phyloP scores from a whole-genome alignment of 2,888 invertebrate species.

The Ornithoptera alexandrae region DNA sequence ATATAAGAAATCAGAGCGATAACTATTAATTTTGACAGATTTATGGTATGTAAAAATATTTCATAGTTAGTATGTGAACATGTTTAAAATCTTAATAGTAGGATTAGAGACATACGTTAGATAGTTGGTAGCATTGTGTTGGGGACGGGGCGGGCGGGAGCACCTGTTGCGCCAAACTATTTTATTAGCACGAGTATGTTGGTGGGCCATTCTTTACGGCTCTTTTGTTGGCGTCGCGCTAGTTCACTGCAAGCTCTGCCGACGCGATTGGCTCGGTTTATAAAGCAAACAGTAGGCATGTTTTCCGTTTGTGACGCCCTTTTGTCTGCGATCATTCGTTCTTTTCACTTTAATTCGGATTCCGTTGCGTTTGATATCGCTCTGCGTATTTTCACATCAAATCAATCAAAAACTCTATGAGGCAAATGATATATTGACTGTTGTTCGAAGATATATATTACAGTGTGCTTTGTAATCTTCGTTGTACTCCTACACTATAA shows the following conservation, averaged over 20 bases:
- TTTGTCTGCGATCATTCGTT: conserved; percentile 45
- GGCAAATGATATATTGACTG: no score
- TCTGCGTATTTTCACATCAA: conserved; percentile 18
- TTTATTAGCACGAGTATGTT: conserved; percentile 76
- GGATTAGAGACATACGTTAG: conserved; percentile 49
- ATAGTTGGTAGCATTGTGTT: conserved; percentile 63
- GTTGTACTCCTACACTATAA: conserved; percentile 53
- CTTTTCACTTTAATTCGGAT: conserved; percentile 43
- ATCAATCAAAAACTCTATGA: neutral
- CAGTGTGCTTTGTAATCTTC: conserved; percentile 33
- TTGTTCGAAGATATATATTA: no score
- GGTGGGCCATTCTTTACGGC: conserved; percentile 77
- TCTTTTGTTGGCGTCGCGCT: conserved; percentile 74
- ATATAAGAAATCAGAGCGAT: no score
- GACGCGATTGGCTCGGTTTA: conserved; percentile 69
- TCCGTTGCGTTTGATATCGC: conserved; percentile 32
- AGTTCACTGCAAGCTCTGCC: conserved; percentile 58
- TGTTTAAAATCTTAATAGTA: conserved; percentile 41
- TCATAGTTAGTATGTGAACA: neutral
- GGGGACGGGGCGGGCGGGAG: conserved; percentile 49
- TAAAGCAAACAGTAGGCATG: conserved; percentile 64
- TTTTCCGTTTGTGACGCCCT: conserved; percentile 56
- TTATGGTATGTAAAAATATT: no score
- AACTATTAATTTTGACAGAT: no score
- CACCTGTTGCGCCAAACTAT: conserved; percentile 78